Conservation (phyloP, 2,113 vertebrate genomes). For the Maccullochella peelii region DNA sequence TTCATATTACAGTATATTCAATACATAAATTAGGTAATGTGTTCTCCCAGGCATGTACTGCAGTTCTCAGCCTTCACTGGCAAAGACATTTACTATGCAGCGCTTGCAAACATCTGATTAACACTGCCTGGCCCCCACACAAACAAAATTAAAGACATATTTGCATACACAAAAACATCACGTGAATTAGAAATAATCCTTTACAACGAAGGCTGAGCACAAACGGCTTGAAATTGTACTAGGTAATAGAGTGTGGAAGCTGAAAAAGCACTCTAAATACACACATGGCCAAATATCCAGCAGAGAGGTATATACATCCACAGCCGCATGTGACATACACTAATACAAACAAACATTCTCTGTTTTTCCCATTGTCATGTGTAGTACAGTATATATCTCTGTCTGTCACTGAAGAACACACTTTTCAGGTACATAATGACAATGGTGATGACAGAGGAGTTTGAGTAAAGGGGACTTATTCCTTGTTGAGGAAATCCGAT, state of each 20-base stretch:
- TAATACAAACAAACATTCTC: conserved; percentile 25
- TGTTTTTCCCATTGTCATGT: conserved; percentile 31
- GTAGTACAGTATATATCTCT: conserved; percentile 17
- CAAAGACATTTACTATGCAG: conserved; percentile 48
- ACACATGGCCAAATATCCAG: conserved; percentile 33
- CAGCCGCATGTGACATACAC: conserved; percentile 21
- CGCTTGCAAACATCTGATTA: conserved; percentile 71
- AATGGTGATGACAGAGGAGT: conserved; percentile 51
- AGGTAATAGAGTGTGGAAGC: conserved; percentile 45
- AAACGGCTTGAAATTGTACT: conserved; percentile 15
- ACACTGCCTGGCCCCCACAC: conserved; percentile 46
- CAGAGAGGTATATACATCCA: conserved; percentile 22
- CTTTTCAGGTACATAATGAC: conserved; percentile 43
- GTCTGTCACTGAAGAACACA: conserved; percentile 11
- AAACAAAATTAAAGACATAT: conserved; percentile 46
- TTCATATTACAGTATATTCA: no score
- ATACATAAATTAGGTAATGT: conserved; percentile 12
- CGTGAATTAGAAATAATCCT: conserved; percentile 51
- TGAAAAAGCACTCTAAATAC: conserved; percentile 30
- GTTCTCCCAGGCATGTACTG: conserved; percentile 34
- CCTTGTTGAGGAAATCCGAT: conserved; percentile 63
- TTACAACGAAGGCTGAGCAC: conserved; percentile 24
- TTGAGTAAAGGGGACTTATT: conserved; percentile 36
- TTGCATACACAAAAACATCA: conserved; percentile 47
- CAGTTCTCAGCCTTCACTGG: conserved; percentile 38